These are phyloP conservation scores for Lasioglossum malachurum DNA, from an alignment of 2,888 invertebrate genomes.

Conservation along the genomic window DNA sequence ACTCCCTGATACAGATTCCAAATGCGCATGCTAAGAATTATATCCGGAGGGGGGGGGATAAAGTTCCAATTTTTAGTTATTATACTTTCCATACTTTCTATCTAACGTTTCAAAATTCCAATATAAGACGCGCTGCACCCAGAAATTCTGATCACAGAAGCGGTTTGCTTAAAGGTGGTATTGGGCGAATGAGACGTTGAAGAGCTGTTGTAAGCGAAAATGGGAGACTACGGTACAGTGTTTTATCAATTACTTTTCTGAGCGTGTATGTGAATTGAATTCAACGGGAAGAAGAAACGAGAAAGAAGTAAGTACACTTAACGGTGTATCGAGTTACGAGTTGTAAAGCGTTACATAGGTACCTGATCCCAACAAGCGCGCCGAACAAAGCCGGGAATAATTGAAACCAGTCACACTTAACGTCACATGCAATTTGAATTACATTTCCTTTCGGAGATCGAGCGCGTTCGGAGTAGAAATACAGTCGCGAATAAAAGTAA, in stretches of 20 bases:
- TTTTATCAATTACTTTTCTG: neutral
- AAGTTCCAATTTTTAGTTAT: neutral
- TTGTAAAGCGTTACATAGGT: neutral
- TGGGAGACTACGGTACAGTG: neutral
- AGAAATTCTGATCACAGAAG: neutral
- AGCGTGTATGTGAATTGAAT: neutral
- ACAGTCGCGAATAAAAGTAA: constrained; percentile 47
- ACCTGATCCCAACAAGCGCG: constrained; percentile 9
- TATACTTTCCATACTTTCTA: neutral
- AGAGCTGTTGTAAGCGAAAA: neutral
- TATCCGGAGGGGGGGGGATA: too few species aligned
- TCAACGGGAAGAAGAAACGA: neutral
- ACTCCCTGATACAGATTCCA: neutral
- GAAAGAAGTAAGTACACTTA: constrained; percentile 5
- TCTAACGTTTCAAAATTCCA: too few species aligned
- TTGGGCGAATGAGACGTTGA: neutral
- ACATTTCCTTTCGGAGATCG: neutral
- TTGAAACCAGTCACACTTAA: constrained; percentile 32
- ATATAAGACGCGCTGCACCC: too few species aligned
- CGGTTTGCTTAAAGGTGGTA: neutral
- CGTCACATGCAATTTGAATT: constrained; percentile 41
- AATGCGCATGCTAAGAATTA: too few species aligned
- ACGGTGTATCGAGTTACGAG: neutral
- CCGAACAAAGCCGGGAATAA: constrained; percentile 13
- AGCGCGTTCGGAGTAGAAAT: constrained; percentile 48